These are phyloP conservation scores for Oncorhynchus nerka DNA, from an alignment of 2,113 vertebrate genomes.

Conservation along the genomic window DNA sequence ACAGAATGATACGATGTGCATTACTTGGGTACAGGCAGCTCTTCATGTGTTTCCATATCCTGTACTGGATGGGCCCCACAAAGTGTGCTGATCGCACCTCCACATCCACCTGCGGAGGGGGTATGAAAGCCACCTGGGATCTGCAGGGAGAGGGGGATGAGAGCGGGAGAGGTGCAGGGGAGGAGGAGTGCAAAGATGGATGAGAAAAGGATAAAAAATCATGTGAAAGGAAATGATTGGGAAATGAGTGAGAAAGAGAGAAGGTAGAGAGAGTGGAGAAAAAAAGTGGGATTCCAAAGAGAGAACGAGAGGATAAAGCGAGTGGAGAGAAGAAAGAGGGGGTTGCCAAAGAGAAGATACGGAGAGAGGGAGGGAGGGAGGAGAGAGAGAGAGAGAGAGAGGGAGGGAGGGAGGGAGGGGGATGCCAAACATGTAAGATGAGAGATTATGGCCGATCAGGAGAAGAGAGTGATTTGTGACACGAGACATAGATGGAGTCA, in stretches of 20 bases:
- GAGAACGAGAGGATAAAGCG: too few relatives aligned
- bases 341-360: too few relatives aligned
- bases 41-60: conserved; percentile 79
- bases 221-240: neutral
- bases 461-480: neutral
- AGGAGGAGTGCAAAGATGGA: conserved; percentile 10
- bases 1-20: neutral
- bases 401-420: neutral
- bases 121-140: conserved; percentile 67
- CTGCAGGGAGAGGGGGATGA: conserved; percentile 40
- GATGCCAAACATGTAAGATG: neutral
- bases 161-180: neutral
- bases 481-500: neutral
- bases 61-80: conserved; percentile 75
- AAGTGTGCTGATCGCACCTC: conserved; percentile 67
- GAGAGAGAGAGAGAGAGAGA: neutral
- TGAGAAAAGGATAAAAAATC: neutral
- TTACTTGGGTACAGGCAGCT: conserved; percentile 75
- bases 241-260: neutral
- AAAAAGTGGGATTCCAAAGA: neutral
- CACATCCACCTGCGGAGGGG: conserved; percentile 56
- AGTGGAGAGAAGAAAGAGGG: too few relatives aligned
- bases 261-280: neutral
- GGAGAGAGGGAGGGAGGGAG: neutral
- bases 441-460: neutral